Evolutionary conservation across 2,888 invertebrate genomes (phyloP), one percentile per base, ranked within the genome.

Genomic region (Coremacera marginata): DNA sequence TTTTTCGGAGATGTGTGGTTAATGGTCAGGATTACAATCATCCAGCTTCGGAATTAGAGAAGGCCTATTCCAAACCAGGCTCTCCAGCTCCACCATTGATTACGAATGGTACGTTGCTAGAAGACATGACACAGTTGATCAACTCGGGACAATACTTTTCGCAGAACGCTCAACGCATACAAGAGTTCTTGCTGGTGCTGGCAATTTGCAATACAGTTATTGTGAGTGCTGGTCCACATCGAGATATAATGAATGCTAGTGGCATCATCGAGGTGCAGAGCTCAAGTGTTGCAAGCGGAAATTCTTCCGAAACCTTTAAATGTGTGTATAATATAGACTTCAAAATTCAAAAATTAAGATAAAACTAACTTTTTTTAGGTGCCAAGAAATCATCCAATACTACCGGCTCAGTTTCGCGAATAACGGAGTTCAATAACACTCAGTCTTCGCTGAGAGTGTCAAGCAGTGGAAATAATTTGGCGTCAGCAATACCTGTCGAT

Each of bases 181-280:
- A 95, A 84, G 97, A 97, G 88, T 98, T 99, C 90, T 93, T 99
- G 81, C 89, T 98, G 78, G 93, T 97, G 31, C 91, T 99, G 89
- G 95, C 98, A 19, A 93, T 98, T 78, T 99, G 99, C 90, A 99
- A 99, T 90, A 98, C 98, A 0, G 98, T 99, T 8, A 95, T 98
- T 74, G 98, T 98, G 72, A 95, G 97, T 81, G 92, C 93, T 70
- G 95, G 95, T 87, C 97, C 97, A 8, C 93, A 93, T 88, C 90
- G 91, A 57, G 93, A 93, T 87, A 84, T 89, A 51, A 94, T 95
- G 93, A 93, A 94, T 87, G 91, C 94, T 74, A 94, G 93, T 86
- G 93, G 93, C 31, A 87, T 92, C 31, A 92, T 93, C 71, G 92
- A 93, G 84, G 87, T 91, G 22, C 89, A 88, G 68, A 84, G 81